Evolutionary conservation across 2,113 vertebrate genomes (phyloP), one percentile per base, ranked within the genome.

Genomic region (Hippopotamus amphibius): DNA sequence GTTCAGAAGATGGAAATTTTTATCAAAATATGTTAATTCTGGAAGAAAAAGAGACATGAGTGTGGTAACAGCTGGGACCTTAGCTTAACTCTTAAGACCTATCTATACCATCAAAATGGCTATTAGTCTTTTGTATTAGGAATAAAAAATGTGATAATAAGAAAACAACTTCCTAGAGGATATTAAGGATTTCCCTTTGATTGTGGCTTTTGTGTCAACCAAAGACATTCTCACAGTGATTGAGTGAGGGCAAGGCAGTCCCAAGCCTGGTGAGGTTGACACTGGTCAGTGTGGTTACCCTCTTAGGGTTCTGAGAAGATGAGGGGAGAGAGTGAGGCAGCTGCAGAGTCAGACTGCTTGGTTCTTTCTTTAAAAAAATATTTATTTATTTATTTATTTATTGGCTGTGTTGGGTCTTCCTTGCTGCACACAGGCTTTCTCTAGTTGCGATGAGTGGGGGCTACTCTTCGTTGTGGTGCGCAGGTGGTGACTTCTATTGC

Each of bases 1-100:
- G 69, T 74, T 93, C 50, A n/a, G 87, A 88, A 86, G 66, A 74
- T 46, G 72, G 68, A 83, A n/a, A 21, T 57, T 74, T 88, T 74
- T 63, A 81, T 85, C 53, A 63, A 76, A 77, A 79, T 48, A 21
- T 74, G 53, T 76, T 53, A 83, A 82, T 86, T 96, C 30, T 63
- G 66, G 46, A 82, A 90, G 72, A 59, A 84, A 81, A 59, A 69
- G 30, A 65, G 30, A 22, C 21, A 9, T 2, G 57, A 41, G 55
- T 55, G 21, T 53, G 43, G 33, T 28, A 69, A 81, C 30, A 88
- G 53, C 11, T 33, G 50, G 43, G 28, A 80, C 61, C n/a, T 68
- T 33, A 5, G 30, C 19, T 28, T 57, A 24, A 63, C 33, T 76
- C 53, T 59, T 28, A 4, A 41, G 65, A 16, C 22, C 28, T 89